Percentiles rank a stretch among this genome's conserved stretches.
phyloP scores from a whole-genome alignment of 53 echinoderm and acorn worm species.

The Apostichopus leukothele region DNA sequence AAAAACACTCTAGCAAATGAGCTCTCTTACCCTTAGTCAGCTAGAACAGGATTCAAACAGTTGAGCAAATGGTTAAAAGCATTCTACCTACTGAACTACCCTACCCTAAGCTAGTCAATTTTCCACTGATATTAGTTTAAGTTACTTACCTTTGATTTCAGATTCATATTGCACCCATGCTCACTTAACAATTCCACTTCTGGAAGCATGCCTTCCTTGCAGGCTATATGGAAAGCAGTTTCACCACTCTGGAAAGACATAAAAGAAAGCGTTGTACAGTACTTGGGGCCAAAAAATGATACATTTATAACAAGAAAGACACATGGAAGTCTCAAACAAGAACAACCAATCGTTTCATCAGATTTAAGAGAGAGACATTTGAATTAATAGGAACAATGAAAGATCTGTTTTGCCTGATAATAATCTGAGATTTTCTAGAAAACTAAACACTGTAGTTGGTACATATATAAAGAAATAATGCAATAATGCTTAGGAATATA shows the following conservation, averaged over 20 bases:
- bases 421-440: no score
- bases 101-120: not conserved
- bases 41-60: no score
- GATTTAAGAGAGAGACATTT: not conserved
- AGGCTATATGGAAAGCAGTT: constrained; percentile 82
- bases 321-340: not conserved
- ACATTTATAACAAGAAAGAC: not conserved
- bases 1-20: no score
- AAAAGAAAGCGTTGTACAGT: not conserved
- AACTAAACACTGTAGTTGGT: no score
- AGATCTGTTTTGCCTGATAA: no score
- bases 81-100: no score
- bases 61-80: no score
- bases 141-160: constrained; percentile 69
- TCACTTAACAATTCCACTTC: constrained; percentile 78
- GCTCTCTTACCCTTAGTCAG: no score
- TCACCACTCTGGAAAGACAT: constrained; percentile 70
- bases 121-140: not conserved
- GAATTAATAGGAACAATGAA: no score
- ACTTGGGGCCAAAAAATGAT: not conserved
- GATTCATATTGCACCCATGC: constrained; percentile 82
- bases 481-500: no score
- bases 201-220: constrained; percentile 82
- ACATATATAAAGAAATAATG: no score
- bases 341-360: not conserved